These are phyloP conservation scores for Limnothrissa miodon DNA, from an alignment of 2,113 vertebrate species.

Conservation along the genomic window DNA sequence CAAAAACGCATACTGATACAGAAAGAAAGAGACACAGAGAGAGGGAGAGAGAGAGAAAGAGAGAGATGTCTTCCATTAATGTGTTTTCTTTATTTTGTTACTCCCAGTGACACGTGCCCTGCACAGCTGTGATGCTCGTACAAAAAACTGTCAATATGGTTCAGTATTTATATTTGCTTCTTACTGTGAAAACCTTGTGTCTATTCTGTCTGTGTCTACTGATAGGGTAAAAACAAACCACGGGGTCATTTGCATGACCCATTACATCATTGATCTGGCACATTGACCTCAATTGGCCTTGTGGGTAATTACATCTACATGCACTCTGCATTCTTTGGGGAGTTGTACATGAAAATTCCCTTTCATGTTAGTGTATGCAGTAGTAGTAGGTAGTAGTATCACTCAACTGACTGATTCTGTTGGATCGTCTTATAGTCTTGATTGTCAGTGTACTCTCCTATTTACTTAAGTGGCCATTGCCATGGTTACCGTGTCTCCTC, in stretches of 20 bases:
- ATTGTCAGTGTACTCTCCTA: neutral
- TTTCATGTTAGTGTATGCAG: neutral
- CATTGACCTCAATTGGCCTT: neutral
- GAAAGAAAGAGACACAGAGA: no score
- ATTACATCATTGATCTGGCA: neutral
- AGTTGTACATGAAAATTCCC: neutral
- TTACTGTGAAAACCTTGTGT: neutral
- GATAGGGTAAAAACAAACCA: neutral
- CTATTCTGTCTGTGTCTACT: neutral
- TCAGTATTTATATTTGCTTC: neutral
- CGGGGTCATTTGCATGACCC: neutral
- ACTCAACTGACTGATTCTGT: neutral
- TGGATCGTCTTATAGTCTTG: neutral
- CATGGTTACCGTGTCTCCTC: neutral
- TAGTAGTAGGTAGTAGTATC: neutral
- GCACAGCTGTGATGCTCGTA: neutral
- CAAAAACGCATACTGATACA: no score
- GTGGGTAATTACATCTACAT: neutral
- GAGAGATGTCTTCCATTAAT: no score
- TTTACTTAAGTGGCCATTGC: neutral
- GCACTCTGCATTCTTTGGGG: neutral
- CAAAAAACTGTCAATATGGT: neutral
- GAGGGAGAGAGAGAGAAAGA: no score
- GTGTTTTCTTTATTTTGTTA: conserved; percentile 30
- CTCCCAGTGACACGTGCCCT: neutral